phyloP scores from a whole-genome alignment of 2,797 vertebrate species.

The Sciurus carolinensis region DNA sequence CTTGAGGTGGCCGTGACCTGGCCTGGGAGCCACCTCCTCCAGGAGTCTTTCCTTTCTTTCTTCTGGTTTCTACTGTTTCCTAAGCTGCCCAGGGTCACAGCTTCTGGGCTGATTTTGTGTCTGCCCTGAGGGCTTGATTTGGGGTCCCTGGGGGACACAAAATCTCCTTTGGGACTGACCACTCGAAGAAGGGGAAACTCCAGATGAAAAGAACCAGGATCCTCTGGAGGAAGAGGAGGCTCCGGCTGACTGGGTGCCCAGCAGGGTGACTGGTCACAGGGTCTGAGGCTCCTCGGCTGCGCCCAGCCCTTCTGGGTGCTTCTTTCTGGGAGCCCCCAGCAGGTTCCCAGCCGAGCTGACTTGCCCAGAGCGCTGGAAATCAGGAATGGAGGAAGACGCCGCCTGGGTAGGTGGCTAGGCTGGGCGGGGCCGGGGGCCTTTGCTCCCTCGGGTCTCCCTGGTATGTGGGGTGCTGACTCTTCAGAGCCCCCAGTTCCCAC shows the following conservation, averaged over 20 bases:
- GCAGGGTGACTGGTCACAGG: accelerated
- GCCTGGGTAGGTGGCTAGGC: too few relatives aligned
- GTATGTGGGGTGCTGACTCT: not conserved
- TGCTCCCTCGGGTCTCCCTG: not conserved
- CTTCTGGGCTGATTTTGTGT: not conserved
- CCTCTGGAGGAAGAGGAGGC: not conserved
- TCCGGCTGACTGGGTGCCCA: not conserved
- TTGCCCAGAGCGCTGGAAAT: not conserved
- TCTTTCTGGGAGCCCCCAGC: not conserved
- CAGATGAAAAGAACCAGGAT: not conserved
- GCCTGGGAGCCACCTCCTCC: not conserved
- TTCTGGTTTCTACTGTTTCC: not conserved
- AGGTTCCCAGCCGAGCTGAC: not conserved
- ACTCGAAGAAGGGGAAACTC: not conserved
- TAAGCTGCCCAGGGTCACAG: not conserved
- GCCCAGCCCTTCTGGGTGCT: not conserved
- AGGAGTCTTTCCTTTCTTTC: not conserved
- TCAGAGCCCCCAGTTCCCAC: not conserved
- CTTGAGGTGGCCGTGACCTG: not conserved
- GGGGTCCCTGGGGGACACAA: not conserved
- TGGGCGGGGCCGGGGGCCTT: accelerated
- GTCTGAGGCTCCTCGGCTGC: not conserved
- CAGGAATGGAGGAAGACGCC: not conserved
- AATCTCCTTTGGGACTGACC: not conserved
- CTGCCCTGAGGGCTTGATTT: not conserved